Base-by-base conservation (phyloP, 2,888 invertebrate species). In the Sipha maydis region DNA sequence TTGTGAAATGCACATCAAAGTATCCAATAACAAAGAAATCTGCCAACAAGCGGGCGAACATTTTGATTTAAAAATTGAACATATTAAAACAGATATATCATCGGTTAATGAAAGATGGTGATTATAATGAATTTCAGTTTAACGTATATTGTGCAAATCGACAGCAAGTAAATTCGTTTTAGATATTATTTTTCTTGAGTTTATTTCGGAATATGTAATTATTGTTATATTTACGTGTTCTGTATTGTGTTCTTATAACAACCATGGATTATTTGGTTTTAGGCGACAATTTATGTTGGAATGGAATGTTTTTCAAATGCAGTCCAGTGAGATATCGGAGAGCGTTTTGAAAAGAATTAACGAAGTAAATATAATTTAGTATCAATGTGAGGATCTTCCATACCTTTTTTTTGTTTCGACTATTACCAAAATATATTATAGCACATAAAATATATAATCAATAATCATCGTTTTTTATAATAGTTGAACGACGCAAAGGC, bases 21-120 rank as follows among this genome's bases (percentile, higher is more conserved):
- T 48, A 31, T 67, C 17, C 9, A 9, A 85, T 31, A 31, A 25
- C 41, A 54, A 67, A 76, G 28, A 76, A 31, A 34, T 17, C 8
- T 85, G 77, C 48, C 61, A 9, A 31, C 31, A 9, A 1, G 77
- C n/a, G 4, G 31, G 25, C 25, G 48, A 67, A 25, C n/a, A 48
- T 85, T 85, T 85, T 48, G 31, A 77, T 31, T 34, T n/a, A 17
- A 77, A 67, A 77, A 76, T 85, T 48, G 31, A 69, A 67, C 17
- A 85, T 9, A 67, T 28, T 69, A 21, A 85, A 85, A 77, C 67
- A 31, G 31, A 25, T 8, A 25, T 85, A 19, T 34, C 61, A 19
- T 9, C 2, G 0, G 21, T 17, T 8, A 34, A 67, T 17, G 25
- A 67, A 67, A 61, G 76, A n/a, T 28, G 75, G 84, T 84, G 28